Evolutionary conservation across 2,888 invertebrate species (phyloP), one percentile per base, ranked within the genome.

Genomic region (Stenolophus ochropezus): DNA sequence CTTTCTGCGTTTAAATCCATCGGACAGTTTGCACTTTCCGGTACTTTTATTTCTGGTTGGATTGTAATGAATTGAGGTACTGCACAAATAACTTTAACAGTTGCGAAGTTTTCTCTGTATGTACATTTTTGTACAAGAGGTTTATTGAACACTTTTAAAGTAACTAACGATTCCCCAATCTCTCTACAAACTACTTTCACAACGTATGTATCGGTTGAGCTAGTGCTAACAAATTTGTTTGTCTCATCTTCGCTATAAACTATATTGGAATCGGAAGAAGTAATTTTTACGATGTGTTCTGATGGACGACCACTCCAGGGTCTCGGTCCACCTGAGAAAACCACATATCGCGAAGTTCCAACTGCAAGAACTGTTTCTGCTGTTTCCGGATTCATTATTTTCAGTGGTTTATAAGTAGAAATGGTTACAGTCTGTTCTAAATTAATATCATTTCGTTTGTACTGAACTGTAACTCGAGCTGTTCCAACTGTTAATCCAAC

Each of bases 271-370:
- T 90, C 86, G 0, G 86, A 86, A 1, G 86, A 80, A 20, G 85
- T 85, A 21, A 85, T 86, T 8, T 85, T 86, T 8, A 90, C 86
- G 11, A 87, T 86, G 23, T 91, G 90, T 56, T 90, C 89, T 4
- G 88, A 88, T 0, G 87, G 85, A 47, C 88, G 91, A 5, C 91
- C 91, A 0, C 92, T 87, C 90, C 92, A 91, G 0, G 94, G 92
- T 84, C 91, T 89, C 0, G 96, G 96, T 0, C 89, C 88, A 73
- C 88, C 93, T 83, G 91, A 90, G 86, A 94, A 96, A n/a, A 95
- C 90, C n/a, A 96, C 88, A 86, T 94, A 93, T n/a, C 93, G 91
- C 0, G 94, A 93, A 0, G 95, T 91, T 1, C 95, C 96, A 11
- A 95, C 91, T 0, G 95, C 93, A 4, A 96, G 88, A 0, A 96